Evolutionary conservation across 2,797 vertebrate species (phyloP).

Genomic region (Alectoris magna): DNA sequence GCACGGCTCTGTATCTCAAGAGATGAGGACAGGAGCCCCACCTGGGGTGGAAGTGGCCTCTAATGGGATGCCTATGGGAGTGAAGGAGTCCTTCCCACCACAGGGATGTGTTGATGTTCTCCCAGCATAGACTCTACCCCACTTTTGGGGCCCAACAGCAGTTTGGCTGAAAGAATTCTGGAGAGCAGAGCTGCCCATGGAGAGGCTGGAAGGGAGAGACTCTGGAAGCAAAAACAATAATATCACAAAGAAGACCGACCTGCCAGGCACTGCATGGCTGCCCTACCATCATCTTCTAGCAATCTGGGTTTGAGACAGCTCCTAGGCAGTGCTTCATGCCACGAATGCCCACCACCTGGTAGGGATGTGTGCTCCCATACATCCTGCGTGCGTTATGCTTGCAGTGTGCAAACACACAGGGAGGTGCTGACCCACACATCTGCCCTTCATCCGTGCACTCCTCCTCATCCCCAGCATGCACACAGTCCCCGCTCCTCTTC

Average conservation of each 20-base stretch:
- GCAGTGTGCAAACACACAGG: fast-evolving
- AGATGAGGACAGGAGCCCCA: neutral
- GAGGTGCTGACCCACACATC: fast-evolving
- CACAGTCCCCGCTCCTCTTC: neutral
- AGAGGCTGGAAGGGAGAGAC: neutral
- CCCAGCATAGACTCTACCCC: neutral
- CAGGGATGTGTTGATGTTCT: neutral
- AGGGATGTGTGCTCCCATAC: fast-evolving
- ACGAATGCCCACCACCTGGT: fast-evolving
- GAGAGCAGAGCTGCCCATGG: fast-evolving
- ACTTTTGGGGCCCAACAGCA: neutral
- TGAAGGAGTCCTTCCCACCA: neutral
- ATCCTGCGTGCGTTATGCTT: fast-evolving
- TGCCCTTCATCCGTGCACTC: fast-evolving
- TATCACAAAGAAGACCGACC: too few relatives aligned
- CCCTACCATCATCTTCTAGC: neutral
- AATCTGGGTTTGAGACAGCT: too few relatives aligned
- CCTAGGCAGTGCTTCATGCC: neutral
- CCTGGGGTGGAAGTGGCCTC: neutral
- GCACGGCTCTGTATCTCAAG: neutral
- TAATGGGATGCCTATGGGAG: neutral
- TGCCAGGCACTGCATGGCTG: neutral
- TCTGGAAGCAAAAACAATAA: neutral
- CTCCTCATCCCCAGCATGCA: fast-evolving
- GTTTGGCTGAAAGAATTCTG: neutral